Percentiles rank a stretch among this genome's conserved stretches.
phyloP scores from a whole-genome alignment of 1,140 invertebrate genomes.

The Zaprionus gabonicus region DNA sequence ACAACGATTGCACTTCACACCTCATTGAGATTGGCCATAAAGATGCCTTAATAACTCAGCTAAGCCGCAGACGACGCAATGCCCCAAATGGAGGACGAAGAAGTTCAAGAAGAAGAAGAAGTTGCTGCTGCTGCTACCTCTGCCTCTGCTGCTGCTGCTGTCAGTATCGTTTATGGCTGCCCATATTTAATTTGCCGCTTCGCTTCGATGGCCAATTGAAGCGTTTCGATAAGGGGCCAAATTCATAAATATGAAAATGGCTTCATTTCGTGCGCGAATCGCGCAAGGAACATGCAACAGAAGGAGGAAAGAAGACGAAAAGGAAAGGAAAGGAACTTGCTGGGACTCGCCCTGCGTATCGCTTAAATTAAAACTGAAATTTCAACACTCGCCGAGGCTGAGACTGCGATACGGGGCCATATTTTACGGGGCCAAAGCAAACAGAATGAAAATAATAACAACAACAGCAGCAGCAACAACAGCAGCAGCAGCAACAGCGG shows the following conservation, averaged over 20 bases:
- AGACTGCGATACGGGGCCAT: slow-evolving; percentile 63
- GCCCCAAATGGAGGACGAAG: slow-evolving; percentile 15
- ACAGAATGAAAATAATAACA: slow-evolving; percentile 30
- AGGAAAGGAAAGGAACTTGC: background rate
- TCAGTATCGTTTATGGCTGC: slow-evolving; percentile 82
- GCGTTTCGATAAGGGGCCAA: slow-evolving; percentile 75
- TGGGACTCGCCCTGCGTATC: slow-evolving; percentile 67
- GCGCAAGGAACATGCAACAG: no score
- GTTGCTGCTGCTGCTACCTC: background rate
- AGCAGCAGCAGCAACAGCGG: slow-evolving; percentile 4
- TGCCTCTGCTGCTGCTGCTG: slow-evolving; percentile 34
- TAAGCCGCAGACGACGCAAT: slow-evolving; percentile 51
- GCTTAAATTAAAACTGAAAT: slow-evolving; percentile 83
- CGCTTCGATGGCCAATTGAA: slow-evolving; percentile 73
- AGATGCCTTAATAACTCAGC: slow-evolving; percentile 84
- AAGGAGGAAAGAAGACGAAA: background rate
- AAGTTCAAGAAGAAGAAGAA: slow-evolving; percentile 5
- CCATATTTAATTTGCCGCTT: slow-evolving; percentile 78
- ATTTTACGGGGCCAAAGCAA: slow-evolving; percentile 61
- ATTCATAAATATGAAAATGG: slow-evolving; percentile 83
- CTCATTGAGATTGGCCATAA: slow-evolving; percentile 84
- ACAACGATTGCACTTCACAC: slow-evolving; percentile 83
- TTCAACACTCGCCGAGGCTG: slow-evolving; percentile 66
- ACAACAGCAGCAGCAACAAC: slow-evolving; percentile 20
- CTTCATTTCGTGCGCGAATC: slow-evolving; percentile 65